Percentiles rank a stretch among this genome's conserved stretches.
phyloP scores from a whole-genome alignment of 1,140 invertebrate genomes.

The Scaptomyza hsui region DNA sequence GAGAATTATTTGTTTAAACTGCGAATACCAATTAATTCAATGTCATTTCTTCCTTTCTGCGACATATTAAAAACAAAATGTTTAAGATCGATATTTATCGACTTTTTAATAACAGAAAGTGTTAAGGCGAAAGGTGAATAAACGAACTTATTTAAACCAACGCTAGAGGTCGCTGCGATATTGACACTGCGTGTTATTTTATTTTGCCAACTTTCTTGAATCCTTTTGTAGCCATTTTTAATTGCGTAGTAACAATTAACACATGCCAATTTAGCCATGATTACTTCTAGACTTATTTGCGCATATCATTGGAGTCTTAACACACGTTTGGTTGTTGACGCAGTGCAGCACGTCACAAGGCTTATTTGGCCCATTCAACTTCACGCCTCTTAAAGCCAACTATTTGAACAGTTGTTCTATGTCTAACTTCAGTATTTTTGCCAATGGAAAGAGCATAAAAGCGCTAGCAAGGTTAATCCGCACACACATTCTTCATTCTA shows the following conservation, averaged over 20 bases:
- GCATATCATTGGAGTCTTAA: neutral
- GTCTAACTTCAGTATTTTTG: conserved; percentile 27
- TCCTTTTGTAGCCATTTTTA: neutral
- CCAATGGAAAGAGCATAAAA: conserved; percentile 59
- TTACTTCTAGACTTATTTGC: neutral
- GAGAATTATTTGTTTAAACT: too few species aligned
- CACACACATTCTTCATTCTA: conserved; percentile 24
- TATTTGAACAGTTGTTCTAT: conserved; percentile 62
- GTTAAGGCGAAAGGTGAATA: too few species aligned
- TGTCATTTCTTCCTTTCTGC: too few species aligned
- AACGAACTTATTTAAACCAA: too few species aligned
- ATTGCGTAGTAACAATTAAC: neutral
- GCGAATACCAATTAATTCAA: too few species aligned
- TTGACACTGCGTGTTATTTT: too few species aligned
- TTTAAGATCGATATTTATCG: too few species aligned
- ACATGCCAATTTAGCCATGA: neutral
- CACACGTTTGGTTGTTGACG: neutral
- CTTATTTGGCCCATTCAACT: neutral
- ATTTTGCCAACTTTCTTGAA: too few species aligned
- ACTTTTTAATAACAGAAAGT: too few species aligned
- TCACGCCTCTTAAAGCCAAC: neutral
- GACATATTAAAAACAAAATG: too few species aligned
- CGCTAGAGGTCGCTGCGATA: too few species aligned
- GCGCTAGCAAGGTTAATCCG: conserved; percentile 46
- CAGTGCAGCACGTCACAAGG: conserved; percentile 34